Evolutionary conservation across 1,140 invertebrate species (phyloP), one percentile per base, ranked within the genome.

Genomic region (Euglossa dilemma): DNA sequence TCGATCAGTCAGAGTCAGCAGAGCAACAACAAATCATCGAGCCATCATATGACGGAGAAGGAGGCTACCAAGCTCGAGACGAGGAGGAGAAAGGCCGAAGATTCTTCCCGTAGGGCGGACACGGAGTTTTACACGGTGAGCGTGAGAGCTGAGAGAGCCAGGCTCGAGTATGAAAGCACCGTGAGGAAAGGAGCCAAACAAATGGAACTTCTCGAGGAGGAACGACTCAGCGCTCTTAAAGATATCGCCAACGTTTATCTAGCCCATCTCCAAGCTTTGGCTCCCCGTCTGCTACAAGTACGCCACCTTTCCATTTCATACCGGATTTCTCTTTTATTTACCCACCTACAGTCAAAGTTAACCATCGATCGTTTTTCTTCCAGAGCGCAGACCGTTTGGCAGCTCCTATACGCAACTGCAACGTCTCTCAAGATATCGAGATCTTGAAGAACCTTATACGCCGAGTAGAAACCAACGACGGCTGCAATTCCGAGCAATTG

Each of bases 91-190:
- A 98, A 99, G 94, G 97, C 97, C n/a, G 97, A 98, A 93, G 97
- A 99, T 91, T 96, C 97, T 5, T 96, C 98, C 6, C 97, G 98
- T 88, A 97, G 98, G 91, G 97, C 98, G 45, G 98, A 99, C 93
- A 97, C 98, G 36, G 98, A 99, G 90, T 99, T 99, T 93, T 99
- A 98, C 91, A 98, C 98, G 81, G 96, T 97, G 25, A 98, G 98
- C 92, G 96, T 98, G 59, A 96, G 98, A 87, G 97, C 98, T 14
- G 98, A 99, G 93, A 95, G 98, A 90, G 96, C 98, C 20, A 96
- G 98, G 85, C 95, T 98, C 84, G 98, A 99, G 93, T 99, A 98
- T 97, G 98, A 99, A 93, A 97, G 97, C 61, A 96, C 97, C 20
- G 97, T 99, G 12, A 95, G 97, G 64, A 97, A 97, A 90, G 98